phyloP scores from a whole-genome alignment of 2,888 invertebrate genomes.

The Dichetophora obliterata region DNA sequence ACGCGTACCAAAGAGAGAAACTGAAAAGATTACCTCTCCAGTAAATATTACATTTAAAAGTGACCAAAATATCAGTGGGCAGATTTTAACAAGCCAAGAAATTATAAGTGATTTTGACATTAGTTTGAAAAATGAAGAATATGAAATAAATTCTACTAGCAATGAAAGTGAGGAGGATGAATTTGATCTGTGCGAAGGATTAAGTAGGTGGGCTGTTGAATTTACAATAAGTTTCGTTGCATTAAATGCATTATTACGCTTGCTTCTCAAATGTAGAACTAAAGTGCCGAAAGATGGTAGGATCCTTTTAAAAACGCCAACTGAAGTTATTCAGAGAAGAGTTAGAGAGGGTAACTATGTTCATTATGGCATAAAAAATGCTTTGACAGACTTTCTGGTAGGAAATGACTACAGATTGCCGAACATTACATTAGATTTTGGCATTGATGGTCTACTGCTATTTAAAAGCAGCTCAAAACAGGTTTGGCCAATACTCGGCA shows the following conservation, averaged over 20 bases:
- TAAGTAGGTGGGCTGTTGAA: no score
- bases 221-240: no score
- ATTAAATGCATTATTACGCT: no score
- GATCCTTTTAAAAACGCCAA: conserved; percentile 41
- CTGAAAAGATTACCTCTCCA: background rate
- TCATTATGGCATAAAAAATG: conserved; percentile 37
- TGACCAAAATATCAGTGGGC: background rate
- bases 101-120: background rate
- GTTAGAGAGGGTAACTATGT: conserved; percentile 13
- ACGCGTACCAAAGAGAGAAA: background rate
- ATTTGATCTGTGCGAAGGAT: no score
- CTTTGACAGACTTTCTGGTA: conserved; percentile 40
- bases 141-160: no score
- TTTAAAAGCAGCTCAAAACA: conserved; percentile 24
- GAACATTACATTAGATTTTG: conserved; percentile 28
- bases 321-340: background rate
- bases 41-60: background rate
- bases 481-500: background rate
- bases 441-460: conserved; percentile 26
- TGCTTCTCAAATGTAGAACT: no score
- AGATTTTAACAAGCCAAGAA: background rate
- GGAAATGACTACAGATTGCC: background rate
- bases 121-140: background rate
- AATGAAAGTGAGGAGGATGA: no score
- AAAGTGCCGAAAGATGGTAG: conserved; percentile 35